Percentiles rank a stretch among this genome's conserved stretches.
These are phyloP conservation scores for Rhyacichthys aspro DNA, from an alignment of 2,797 vertebrate species.

Conservation along the genomic window DNA sequence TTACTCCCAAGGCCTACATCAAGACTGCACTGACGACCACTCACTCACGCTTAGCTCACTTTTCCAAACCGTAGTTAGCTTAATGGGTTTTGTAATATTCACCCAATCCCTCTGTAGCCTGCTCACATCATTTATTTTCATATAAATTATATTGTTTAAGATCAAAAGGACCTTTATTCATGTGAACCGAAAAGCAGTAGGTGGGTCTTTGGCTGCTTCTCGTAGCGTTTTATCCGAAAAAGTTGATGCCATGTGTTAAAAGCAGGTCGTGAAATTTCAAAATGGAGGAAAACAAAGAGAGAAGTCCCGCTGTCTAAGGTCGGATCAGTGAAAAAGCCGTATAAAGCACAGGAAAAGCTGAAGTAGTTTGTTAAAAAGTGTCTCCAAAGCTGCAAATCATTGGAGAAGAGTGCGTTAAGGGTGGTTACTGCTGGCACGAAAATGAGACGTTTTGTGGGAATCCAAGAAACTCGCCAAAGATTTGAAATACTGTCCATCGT, in stretches of 20 bases:
- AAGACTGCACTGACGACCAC: conserved; percentile 61
- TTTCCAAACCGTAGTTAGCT: conserved; percentile 57
- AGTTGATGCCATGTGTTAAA: conserved; percentile 57
- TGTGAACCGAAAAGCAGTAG: conserved; percentile 29
- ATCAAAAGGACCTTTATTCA: conserved; percentile 37
- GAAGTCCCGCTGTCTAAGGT: conserved; percentile 43
- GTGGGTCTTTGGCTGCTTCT: conserved; percentile 42
- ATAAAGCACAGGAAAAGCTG: conserved; percentile 45
- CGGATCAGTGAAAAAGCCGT: conserved; percentile 15
- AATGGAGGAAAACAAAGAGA: conserved; percentile 45
- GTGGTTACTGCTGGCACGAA: conserved; percentile 44
- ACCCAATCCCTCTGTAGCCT: conserved; percentile 48
- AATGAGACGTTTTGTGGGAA: conserved; percentile 40
- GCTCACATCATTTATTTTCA: conserved; percentile 54
- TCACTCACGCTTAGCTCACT: conserved; percentile 65
- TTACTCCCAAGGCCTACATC: conserved; percentile 75
- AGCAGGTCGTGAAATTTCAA: conserved; percentile 47
- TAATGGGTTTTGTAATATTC: conserved; percentile 71
- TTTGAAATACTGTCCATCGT: conserved; percentile 38
- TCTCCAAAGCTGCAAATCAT: conserved; percentile 60
- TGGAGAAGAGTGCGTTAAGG: conserved; percentile 47
- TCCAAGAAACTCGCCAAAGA: conserved; percentile 24
- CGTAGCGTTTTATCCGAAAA: conserved; percentile 43
- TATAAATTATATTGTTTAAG: conserved; percentile 54
- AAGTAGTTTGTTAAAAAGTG: conserved; percentile 46